Base-by-base conservation (phyloP, 1,140 invertebrate species). In the Drosophila rhopaloa region DNA sequence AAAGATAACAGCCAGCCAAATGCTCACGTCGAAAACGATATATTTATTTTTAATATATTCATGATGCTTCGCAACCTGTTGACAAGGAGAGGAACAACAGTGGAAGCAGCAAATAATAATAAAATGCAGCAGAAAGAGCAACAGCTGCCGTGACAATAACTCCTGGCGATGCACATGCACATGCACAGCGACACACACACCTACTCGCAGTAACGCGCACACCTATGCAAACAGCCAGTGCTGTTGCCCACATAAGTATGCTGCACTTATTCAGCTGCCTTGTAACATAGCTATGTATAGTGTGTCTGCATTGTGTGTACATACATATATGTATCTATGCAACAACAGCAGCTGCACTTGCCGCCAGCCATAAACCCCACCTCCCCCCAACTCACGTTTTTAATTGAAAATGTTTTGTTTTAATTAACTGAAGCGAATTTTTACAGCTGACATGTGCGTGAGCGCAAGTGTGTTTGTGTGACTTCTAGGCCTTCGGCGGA, bases 391-490 rank as follows among this genome's bases (percentile, higher is more conserved):
- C 0, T 4, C 5, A 2, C 44, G 44, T 51, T 70, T 80, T 58
- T 83, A 88, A 88, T 88, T 89, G 83, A 89, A 88, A 88, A 84
- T 88, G 84, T 88, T 88, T 88, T 83, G 83, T 80, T 88, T 88
- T 88, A 88, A 88, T 86, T 86, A 86, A 88, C 83, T 86, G 79
- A 58, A 58, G 70, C 71, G 58, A 43, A 38, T 76, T 86, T 86
- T 86, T 89, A 76, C 78, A 76, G 67, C 81, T 67, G 59, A 65
- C 72, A 77, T 71, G 67, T 47, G 48, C 9, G 56, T 11, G 29
- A 0, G 61, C 10, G 58, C 5, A 13, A 5, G n/a, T 10, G 46
- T 67, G 27, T 62, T 50, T 53, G 60, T 67, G 57, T 46, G 63
- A 51, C 37, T 62, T 68, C 61, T 60, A 75, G 80, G 55, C 57